Conservation (phyloP, 2,113 vertebrate genomes). For the Phycodurus eques region DNA sequence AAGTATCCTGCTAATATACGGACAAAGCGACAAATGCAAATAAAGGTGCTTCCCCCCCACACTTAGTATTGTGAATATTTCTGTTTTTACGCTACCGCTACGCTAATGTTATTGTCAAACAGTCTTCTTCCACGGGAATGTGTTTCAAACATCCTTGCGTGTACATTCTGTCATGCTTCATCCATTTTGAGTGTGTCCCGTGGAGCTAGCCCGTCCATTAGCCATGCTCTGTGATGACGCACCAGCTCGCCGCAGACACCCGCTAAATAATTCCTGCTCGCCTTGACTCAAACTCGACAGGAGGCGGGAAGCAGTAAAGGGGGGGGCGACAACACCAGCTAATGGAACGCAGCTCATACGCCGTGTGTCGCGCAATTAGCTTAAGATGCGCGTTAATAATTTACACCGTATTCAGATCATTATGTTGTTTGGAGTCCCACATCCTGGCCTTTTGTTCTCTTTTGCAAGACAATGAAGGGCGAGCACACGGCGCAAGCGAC, state of each 20-base stretch:
- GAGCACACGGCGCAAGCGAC: neutral
- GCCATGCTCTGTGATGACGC: conserved; percentile 57
- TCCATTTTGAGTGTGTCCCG: neutral
- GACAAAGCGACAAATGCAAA: too few species aligned
- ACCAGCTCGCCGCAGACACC: neutral
- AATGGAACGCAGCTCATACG: neutral
- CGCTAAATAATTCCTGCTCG: conserved; percentile 51
- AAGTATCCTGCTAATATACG: too few species aligned
- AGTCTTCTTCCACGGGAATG: neutral
- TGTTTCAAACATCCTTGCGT: neutral
- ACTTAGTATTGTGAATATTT: too few species aligned
- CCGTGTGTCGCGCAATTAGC: neutral
- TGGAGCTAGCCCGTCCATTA: conserved; percentile 46
- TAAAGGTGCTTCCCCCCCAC: too few species aligned
- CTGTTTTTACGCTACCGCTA: too few species aligned
- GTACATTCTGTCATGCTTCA: neutral
- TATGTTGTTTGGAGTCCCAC: neutral
- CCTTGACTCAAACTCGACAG: conserved; percentile 16
- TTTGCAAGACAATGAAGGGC: neutral
- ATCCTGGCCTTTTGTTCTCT: neutral
- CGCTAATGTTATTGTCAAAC: neutral
- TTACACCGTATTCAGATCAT: conserved; percentile 2
- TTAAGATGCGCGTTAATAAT: neutral
- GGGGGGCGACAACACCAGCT: neutral
- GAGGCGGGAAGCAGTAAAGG: conserved; percentile 17